Base-by-base conservation (phyloP, 2,888 invertebrate species). In the Coremacera marginata region DNA sequence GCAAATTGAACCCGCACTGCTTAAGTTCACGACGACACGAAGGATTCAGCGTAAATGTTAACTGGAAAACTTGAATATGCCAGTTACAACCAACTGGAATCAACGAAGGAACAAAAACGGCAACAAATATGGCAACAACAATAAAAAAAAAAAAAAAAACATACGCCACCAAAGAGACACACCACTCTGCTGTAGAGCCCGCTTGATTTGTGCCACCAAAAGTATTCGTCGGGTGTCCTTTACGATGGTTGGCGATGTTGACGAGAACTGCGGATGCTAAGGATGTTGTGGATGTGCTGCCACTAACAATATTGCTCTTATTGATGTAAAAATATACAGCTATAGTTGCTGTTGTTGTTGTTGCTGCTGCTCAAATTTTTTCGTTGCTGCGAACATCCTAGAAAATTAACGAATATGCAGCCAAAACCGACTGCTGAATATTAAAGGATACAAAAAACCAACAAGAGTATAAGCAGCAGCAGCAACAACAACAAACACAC, bases 321-420 rank as follows among this genome's bases (percentile, higher is more conserved):
- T 25, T 60, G 25, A 22, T 60, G 25, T 14, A 25, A 11, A 11
- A 14, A 27, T 63, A 27, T 63, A 34, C 19, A 27, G 27, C 22
- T 49, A 22, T 65, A 37, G 63, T 16, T 65, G 31, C n/a, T 65
- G 63, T 51, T 52, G 63, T 63, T 63, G 22, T 49, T 67, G 19
- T 9, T 63, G 51, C 44, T 1, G 49, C 34, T 68, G 44, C 44
- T 37, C 5, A 37, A 11, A 11, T 44, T 44, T 44, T 68, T 68
- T 49, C 34, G 11, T 1, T 49, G 55, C 14, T 37, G 11, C 51
- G 65, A 79, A 70, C 63, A 76, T 73, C 73, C 73, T 71, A 75
- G 75, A 80, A 80, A 70, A 77, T 77, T 79, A 78, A 71, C 75
- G 62, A 76, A 77, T 70, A 76, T 75, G 51, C 74, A 55, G 27